phyloP scores from a whole-genome alignment of 2,888 invertebrate species.

The Himalopsyche japonica region DNA sequence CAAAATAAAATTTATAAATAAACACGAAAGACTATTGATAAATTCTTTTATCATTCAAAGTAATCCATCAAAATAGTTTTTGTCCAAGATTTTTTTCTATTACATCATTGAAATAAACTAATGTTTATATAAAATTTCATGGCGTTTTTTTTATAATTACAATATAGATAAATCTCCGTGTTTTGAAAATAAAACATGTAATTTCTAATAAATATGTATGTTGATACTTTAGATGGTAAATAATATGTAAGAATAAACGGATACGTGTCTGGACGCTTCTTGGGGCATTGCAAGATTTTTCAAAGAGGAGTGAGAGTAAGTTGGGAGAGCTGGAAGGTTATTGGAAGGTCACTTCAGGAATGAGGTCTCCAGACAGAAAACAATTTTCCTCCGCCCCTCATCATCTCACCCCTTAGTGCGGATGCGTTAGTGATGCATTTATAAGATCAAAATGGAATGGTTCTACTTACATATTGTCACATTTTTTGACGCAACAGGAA shows the following conservation, averaged over 20 bases:
- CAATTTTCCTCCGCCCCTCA: neutral
- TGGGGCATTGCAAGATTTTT: neutral
- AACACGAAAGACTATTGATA: too few species aligned
- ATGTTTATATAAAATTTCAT: too few species aligned
- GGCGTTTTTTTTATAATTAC: too few species aligned
- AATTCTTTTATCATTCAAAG: too few species aligned
- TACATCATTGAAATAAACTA: too few species aligned
- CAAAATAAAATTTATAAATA: too few species aligned
- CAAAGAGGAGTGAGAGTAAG: neutral
- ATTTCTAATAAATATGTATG: too few species aligned
- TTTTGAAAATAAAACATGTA: too few species aligned
- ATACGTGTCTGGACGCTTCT: neutral
- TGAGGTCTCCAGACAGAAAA: conserved; percentile 49
- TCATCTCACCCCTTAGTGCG: conserved; percentile 2
- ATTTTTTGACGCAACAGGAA: too few species aligned
- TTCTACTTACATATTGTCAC: neutral
- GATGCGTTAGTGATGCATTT: neutral
- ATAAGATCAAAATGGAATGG: neutral
- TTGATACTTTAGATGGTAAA: neutral
- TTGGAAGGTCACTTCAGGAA: conserved; percentile 47
- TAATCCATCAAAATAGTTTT: too few species aligned
- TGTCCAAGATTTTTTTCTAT: too few species aligned
- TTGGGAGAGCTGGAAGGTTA: conserved; percentile 32
- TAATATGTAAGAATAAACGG: neutral
- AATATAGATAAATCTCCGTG: too few species aligned